A percentile compares a stretch with the other conserved stretches of the same genome.
Evolutionary conservation across 2,113 vertebrate species (phyloP).

Genomic region (Rhynchopsitta pachyrhyncha): DNA sequence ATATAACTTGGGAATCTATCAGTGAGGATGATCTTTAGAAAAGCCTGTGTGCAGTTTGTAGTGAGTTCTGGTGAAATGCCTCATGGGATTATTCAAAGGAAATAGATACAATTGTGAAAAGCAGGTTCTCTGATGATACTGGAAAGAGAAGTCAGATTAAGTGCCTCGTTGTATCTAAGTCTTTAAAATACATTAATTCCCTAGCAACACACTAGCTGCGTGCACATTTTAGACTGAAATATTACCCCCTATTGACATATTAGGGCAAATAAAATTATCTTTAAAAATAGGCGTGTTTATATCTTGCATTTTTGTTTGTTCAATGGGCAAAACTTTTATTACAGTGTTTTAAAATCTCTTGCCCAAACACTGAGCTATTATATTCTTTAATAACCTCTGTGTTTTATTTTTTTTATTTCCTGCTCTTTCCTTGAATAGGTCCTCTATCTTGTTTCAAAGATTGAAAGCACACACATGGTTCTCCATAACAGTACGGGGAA

Average conservation of each 20-base stretch:
- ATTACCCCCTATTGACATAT: not conserved
- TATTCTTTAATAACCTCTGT: not conserved
- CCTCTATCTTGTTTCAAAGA: not conserved
- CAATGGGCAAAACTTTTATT: constrained; percentile 7
- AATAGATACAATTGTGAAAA: not conserved
- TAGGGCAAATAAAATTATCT: constrained; percentile 37
- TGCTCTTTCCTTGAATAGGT: constrained; percentile 14
- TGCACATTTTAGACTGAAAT: not conserved
- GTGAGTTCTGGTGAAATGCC: not conserved
- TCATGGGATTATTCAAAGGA: not conserved
- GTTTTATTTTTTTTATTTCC: not conserved
- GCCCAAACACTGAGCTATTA: not conserved
- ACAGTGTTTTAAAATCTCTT: constrained; percentile 27
- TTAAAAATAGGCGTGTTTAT: not conserved
- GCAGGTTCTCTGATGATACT: not conserved
- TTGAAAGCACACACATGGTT: not conserved
- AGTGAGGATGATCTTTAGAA: not conserved
- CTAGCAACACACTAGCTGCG: not conserved
- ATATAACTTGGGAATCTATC: not conserved
- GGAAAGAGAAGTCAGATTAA: not conserved
- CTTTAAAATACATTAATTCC: not conserved
- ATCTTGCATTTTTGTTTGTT: constrained; percentile 38
- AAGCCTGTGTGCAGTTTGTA: not conserved
- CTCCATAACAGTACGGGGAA: not conserved
- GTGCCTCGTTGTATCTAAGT: not conserved